Percentiles rank a stretch among this genome's conserved stretches.
These are phyloP conservation scores for Endotricha flammealis DNA, from an alignment of 2,888 invertebrate genomes.

Conservation along the genomic window DNA sequence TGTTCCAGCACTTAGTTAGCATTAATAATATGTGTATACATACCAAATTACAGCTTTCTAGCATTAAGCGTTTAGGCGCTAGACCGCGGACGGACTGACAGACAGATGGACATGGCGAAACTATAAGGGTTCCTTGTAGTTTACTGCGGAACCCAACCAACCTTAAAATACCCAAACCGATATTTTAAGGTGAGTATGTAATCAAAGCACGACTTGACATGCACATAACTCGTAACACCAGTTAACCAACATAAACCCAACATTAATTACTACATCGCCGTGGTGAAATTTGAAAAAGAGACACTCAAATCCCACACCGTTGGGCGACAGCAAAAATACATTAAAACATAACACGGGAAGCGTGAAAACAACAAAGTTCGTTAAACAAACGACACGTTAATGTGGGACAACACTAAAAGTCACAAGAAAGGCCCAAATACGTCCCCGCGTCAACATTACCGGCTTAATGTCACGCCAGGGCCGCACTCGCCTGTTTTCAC, in stretches of 20 bases:
- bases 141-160: no score
- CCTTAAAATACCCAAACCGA: no score
- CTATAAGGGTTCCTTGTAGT: no score
- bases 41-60: no score
- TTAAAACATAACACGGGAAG: constrained; percentile 23
- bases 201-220: no score
- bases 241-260: background rate
- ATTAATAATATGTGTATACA: no score
- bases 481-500: constrained; percentile 24
- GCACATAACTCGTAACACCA: no score
- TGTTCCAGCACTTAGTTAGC: no score
- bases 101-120: no score
- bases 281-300: constrained; percentile 18
- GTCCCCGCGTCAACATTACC: constrained; percentile 32
- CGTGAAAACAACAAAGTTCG: constrained; percentile 32
- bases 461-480: constrained; percentile 28
- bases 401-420: constrained; percentile 22
- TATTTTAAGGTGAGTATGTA: no score
- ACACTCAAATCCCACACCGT: constrained; percentile 18
- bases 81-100: no score
- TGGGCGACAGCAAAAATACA: constrained; percentile 26
- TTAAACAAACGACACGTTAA: constrained; percentile 25
- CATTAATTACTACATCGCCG: constrained; percentile 12
- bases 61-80: no score
- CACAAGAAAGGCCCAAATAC: constrained; percentile 29